These are phyloP conservation scores for Ips typographus DNA, from an alignment of 1,140 invertebrate species.

Conservation along the genomic window DNA sequence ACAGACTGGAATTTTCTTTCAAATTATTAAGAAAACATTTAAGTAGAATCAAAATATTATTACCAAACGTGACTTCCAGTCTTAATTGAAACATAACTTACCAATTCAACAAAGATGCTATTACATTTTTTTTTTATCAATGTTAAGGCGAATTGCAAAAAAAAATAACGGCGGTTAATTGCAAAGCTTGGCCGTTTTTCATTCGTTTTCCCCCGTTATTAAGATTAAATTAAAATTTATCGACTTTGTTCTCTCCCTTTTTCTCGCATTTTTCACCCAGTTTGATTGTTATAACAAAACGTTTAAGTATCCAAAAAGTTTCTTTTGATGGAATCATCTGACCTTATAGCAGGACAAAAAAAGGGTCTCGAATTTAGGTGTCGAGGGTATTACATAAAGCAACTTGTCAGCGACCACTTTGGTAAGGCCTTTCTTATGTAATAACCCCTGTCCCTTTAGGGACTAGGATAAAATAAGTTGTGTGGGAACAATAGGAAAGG, in stretches of 20 bases:
- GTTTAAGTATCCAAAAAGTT: too few species aligned
- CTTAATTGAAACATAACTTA: background rate
- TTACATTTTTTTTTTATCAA: background rate
- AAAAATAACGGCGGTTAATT: conserved; percentile 3
- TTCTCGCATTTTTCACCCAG: background rate
- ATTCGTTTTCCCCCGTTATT: background rate
- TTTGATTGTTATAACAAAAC: background rate
- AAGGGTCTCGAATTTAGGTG: conserved; percentile 19
- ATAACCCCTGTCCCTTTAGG: conserved; percentile 9
- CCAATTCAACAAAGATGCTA: background rate
- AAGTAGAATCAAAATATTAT: conserved; percentile 1
- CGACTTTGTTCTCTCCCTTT: background rate
- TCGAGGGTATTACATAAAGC: conserved; percentile 31
- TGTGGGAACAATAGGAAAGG: background rate
- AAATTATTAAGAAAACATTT: background rate
- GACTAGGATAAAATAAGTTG: conserved; percentile 1
- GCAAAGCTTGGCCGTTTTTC: background rate
- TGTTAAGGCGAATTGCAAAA: background rate
- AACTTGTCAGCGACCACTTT: conserved; percentile 28
- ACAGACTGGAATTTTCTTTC: background rate
- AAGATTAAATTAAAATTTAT: conserved; percentile 5
- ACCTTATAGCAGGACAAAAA: background rate
- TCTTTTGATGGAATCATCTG: too few species aligned
- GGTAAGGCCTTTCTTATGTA: conserved; percentile 24
- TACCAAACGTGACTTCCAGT: background rate